Conservation (phyloP, 2,797 vertebrate species). For the Ibycter americanus region DNA sequence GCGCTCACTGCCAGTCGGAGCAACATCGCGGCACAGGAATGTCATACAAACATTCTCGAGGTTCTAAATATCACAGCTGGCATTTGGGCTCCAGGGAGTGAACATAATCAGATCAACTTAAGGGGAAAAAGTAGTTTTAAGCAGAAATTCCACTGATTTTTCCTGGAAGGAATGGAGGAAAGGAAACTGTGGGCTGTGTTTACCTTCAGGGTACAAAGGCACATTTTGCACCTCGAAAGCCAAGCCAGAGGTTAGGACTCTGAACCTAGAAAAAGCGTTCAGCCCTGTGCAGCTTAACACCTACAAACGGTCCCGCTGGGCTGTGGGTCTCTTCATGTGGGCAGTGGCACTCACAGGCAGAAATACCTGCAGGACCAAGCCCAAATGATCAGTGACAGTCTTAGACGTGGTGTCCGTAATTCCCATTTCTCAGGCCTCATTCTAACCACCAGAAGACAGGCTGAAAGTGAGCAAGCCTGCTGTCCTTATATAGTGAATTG, state of each 20-base stretch:
- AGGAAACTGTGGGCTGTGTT: background rate
- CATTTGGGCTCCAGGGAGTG: background rate
- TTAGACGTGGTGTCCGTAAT: fast-evolving
- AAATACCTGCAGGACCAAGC: background rate
- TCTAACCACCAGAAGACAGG: background rate
- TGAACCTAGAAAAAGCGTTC: background rate
- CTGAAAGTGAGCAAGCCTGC: background rate
- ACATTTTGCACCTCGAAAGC: background rate
- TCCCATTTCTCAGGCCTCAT: background rate
- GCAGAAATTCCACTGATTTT: background rate
- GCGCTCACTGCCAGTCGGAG: background rate
- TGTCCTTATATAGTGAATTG: background rate
- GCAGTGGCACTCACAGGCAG: background rate
- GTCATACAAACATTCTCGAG: background rate
- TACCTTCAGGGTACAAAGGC: background rate
- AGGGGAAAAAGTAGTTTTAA: background rate
- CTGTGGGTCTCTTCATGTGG: background rate
- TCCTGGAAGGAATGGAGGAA: background rate
- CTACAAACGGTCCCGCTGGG: fast-evolving
- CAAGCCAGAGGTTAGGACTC: background rate
- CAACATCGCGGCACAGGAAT: background rate
- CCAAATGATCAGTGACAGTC: background rate
- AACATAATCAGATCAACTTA: background rate
- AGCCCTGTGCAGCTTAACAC: background rate
- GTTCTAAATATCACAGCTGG: background rate